Conservation (phyloP, 1,140 invertebrate genomes). For the Druon quercuslanigerum region DNA sequence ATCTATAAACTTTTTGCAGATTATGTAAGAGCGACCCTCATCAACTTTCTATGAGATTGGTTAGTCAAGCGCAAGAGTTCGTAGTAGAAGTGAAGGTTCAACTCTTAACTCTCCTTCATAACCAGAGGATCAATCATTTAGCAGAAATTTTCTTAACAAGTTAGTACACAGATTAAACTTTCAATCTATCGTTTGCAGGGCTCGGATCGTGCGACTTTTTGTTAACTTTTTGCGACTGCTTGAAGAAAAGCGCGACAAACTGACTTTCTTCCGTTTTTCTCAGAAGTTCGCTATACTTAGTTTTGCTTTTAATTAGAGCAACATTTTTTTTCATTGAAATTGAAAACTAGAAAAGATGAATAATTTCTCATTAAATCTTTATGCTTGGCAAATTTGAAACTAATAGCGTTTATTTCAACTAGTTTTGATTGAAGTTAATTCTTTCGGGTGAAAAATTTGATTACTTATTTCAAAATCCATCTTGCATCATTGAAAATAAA, state of each 20-base stretch:
- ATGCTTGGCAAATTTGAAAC: too few relatives aligned
- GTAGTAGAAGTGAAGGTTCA: constrained; percentile 80
- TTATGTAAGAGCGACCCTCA: constrained; percentile 79
- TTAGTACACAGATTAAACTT: constrained; percentile 61
- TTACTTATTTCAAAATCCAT: too few relatives aligned
- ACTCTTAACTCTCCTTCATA: constrained; percentile 75
- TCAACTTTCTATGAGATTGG: constrained; percentile 79
- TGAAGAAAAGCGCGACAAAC: too few relatives aligned
- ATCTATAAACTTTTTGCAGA: constrained; percentile 68
- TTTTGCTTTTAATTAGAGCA: too few relatives aligned
- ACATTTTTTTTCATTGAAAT: constrained; percentile 1
- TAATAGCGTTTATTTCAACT: not conserved
- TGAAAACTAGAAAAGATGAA: not conserved
- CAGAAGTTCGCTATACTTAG: too few relatives aligned
- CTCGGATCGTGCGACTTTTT: too few relatives aligned
- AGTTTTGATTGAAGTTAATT: not conserved
- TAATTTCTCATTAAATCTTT: too few relatives aligned
- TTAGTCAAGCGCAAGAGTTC: constrained; percentile 80
- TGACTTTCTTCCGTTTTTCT: too few relatives aligned
- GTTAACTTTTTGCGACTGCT: too few relatives aligned
- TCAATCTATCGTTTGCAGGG: not conserved
- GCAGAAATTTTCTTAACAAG: constrained; percentile 76
- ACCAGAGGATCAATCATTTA: constrained; percentile 74
- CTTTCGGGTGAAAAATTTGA: too few relatives aligned
- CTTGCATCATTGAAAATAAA: too few relatives aligned